phyloP scores from a whole-genome alignment of 1,140 invertebrate species.

The Zophobas morio region DNA sequence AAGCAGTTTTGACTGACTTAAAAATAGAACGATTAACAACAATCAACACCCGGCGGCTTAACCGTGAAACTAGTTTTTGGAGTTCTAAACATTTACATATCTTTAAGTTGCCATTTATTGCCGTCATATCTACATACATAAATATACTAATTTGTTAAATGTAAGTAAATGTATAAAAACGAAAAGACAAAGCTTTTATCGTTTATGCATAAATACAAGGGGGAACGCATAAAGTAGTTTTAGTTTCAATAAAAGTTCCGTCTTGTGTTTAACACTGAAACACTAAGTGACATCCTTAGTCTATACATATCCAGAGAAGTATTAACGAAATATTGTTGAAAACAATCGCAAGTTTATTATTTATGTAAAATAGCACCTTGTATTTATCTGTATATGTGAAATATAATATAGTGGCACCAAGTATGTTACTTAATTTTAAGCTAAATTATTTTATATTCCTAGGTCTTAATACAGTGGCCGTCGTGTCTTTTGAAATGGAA shows the following conservation, averaged over 20 bases:
- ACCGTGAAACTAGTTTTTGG: slow-evolving; percentile 4
- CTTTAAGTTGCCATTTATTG: slow-evolving; percentile 3
- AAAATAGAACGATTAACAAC: slow-evolving; percentile 5
- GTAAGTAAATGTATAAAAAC: slow-evolving; percentile 21
- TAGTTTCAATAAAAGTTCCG: slow-evolving; percentile 33
- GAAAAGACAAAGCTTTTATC: slow-evolving; percentile 19
- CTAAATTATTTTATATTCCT: slow-evolving; percentile 18
- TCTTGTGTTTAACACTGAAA: slow-evolving; percentile 30
- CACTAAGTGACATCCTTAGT: slow-evolving; percentile 57
- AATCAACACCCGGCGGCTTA: not conserved
- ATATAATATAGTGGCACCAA: slow-evolving; percentile 45
- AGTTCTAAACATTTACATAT: not conserved
- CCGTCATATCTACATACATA: not conserved
- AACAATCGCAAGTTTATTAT: slow-evolving; percentile 39
- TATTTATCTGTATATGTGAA: slow-evolving; percentile 45
- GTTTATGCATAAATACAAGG: slow-evolving; percentile 34
- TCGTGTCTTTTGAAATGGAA: slow-evolving; percentile 6
- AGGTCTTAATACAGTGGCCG: slow-evolving; percentile 3
- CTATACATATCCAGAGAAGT: slow-evolving; percentile 54
- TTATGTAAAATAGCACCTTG: slow-evolving; percentile 39
- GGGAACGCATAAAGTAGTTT: slow-evolving; percentile 17
- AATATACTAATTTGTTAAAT: slow-evolving; percentile 24
- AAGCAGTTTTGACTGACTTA: slow-evolving; percentile 7
- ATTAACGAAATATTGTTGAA: slow-evolving; percentile 43
- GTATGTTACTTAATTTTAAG: slow-evolving; percentile 35